Evolutionary conservation across 2,113 vertebrate species (phyloP).

Genomic region (Thryonomys swinderianus): DNA sequence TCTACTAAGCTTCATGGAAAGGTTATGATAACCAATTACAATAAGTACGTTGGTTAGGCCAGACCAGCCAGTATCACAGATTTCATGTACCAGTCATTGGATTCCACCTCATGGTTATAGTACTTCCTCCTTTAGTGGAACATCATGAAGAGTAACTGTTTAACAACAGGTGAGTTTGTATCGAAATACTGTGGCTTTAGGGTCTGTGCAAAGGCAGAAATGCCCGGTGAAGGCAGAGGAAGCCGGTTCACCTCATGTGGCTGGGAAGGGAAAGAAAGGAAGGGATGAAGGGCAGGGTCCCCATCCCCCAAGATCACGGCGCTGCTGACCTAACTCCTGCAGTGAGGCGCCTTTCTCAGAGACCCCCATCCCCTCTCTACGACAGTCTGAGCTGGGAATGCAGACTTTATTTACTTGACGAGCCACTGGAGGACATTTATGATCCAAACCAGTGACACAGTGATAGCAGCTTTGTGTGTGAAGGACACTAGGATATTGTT

Average conservation of each 20-base stretch:
- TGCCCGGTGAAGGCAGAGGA: not conserved
- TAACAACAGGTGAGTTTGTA: not conserved
- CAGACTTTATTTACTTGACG: not conserved
- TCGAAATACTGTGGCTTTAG: not conserved
- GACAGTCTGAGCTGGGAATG: not conserved
- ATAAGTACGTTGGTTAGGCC: not conserved
- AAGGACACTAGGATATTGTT: constrained; percentile 23
- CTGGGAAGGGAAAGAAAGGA: not conserved
- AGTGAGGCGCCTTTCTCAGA: accelerated
- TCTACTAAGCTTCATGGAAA: not conserved
- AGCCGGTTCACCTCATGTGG: not conserved
- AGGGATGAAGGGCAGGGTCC: not conserved
- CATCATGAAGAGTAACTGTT: not conserved
- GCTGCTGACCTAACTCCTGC: not conserved
- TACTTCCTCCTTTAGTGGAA: not conserved
- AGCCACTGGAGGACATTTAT: not conserved
- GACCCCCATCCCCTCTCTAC: not conserved
- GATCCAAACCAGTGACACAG: not conserved
- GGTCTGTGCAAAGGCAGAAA: too few relatives aligned
- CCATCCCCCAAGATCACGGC: accelerated
- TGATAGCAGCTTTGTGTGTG: not conserved
- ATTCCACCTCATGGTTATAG: not conserved
- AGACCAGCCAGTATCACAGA: not conserved
- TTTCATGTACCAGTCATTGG: not conserved
- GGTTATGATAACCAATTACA: not conserved